Evolutionary conservation across 2,113 vertebrate genomes (phyloP).

Genomic region (Mohoua ochrocephala): DNA sequence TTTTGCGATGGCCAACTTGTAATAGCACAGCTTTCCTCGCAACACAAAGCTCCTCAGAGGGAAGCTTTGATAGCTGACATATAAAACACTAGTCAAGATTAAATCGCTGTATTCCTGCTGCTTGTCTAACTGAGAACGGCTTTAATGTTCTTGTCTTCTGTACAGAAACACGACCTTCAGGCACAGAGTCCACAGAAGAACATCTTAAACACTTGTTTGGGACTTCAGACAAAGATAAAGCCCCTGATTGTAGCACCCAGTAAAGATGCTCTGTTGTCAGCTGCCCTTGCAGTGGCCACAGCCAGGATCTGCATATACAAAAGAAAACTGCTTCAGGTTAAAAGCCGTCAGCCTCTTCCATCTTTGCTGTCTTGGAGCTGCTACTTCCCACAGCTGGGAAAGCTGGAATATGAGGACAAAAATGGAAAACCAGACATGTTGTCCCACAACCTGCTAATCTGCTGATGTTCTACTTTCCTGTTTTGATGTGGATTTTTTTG

Average conservation of each 20-base stretch:
- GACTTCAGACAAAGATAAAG: neutral
- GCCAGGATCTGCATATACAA: neutral
- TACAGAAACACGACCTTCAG: neutral
- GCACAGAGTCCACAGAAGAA: neutral
- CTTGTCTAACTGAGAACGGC: neutral
- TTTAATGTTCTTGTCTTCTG: neutral
- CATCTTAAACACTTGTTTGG: neutral
- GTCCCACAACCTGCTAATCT: neutral
- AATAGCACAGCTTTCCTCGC: neutral
- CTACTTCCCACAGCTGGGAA: neutral
- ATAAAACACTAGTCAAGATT: neutral
- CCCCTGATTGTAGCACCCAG: slow-evolving; percentile 39
- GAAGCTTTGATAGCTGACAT: neutral
- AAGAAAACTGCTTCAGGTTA: neutral
- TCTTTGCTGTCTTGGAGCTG: neutral
- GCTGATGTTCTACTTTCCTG: neutral
- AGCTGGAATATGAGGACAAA: neutral
- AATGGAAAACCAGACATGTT: neutral
- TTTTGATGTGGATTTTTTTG: neutral
- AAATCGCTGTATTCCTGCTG: neutral
- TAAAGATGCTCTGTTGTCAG: neutral
- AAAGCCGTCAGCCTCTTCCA: neutral
- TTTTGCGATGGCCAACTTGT: neutral
- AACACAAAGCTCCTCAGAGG: neutral
- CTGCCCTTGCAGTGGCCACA: neutral